Conservation (phyloP, 2,113 vertebrate species). For the Thryonomys swinderianus region DNA sequence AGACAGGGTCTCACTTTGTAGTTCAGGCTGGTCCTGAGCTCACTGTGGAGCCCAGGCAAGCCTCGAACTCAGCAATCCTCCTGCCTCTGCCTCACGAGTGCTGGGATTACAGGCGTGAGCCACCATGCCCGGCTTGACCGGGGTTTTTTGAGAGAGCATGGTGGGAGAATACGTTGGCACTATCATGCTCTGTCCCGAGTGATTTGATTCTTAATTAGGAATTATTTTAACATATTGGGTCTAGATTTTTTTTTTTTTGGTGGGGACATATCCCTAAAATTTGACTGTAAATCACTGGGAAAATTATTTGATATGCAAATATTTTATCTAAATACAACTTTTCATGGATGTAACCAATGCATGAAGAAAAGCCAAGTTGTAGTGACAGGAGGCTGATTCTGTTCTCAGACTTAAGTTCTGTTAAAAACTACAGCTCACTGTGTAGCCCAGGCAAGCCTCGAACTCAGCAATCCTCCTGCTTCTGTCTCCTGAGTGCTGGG, state of each 20-base stretch:
- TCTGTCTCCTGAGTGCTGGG: too few species aligned
- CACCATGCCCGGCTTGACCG: too few species aligned
- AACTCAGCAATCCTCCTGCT: too few species aligned
- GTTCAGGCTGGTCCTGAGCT: too few species aligned
- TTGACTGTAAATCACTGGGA: conserved; percentile 55
- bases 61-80: too few species aligned
- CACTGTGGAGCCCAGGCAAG: too few species aligned
- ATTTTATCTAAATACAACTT: conserved; percentile 68
- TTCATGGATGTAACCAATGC: conserved; percentile 10
- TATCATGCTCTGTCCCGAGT: neutral
- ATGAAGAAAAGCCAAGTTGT: conserved; percentile 21
- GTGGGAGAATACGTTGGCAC: neutral
- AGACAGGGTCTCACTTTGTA: too few species aligned
- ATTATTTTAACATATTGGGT: conserved; percentile 51
- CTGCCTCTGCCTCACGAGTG: too few species aligned
- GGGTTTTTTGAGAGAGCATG: neutral
- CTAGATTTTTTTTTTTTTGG: conserved; percentile 30
- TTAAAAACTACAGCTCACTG: neutral
- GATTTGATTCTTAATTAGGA: conserved; percentile 54
- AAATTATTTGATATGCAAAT: conserved; percentile 63
- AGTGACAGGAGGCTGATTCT: neutral
- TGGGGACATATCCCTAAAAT: conserved; percentile 60
- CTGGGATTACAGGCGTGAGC: too few species aligned
- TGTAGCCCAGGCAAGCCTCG: too few species aligned
- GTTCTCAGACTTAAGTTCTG: neutral